These are phyloP conservation scores for Acrobeloides nanus DNA, from an alignment of 2,888 invertebrate genomes.

Conservation along the genomic window DNA sequence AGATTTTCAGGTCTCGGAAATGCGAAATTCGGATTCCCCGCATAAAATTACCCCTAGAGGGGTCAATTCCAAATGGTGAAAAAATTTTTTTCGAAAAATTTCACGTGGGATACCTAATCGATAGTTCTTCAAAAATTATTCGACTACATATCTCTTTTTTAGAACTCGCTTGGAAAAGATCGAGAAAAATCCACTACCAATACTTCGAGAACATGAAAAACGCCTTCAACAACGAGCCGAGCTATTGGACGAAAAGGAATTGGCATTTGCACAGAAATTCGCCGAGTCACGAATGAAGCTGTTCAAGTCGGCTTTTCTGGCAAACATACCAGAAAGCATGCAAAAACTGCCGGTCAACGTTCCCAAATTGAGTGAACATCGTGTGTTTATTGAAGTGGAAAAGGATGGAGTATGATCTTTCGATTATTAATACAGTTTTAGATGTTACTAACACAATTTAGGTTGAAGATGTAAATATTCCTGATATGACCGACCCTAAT, in stretches of 20 bases:
- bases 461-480: constrained; percentile 26
- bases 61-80: too few species aligned
- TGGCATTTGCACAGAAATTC: constrained; percentile 26
- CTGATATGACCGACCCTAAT: constrained; percentile 31
- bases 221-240: constrained; percentile 11
- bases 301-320: constrained; percentile 23
- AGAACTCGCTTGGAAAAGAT: constrained; percentile 33
- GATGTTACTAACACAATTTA: too few species aligned
- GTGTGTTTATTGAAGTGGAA: constrained; percentile 34
- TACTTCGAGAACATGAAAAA: constrained; percentile 26
- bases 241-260: constrained; percentile 26
- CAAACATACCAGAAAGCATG: constrained; percentile 24
- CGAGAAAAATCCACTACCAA: constrained; percentile 29
- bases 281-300: constrained; percentile 21
- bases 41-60: too few species aligned
- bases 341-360: constrained; percentile 26
- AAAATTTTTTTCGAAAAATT: too few species aligned
- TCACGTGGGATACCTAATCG: too few species aligned
- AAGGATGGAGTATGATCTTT: constrained; percentile 15
- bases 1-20: too few species aligned
- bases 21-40: too few species aligned
- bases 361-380: background rate
- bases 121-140: background rate
- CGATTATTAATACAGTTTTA: background rate
- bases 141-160: constrained; percentile 3